A percentile compares a stretch with the other conserved stretches of the same genome.
Evolutionary conservation across 2,888 invertebrate species (phyloP).

Genomic region (Bedellia somnulentella): DNA sequence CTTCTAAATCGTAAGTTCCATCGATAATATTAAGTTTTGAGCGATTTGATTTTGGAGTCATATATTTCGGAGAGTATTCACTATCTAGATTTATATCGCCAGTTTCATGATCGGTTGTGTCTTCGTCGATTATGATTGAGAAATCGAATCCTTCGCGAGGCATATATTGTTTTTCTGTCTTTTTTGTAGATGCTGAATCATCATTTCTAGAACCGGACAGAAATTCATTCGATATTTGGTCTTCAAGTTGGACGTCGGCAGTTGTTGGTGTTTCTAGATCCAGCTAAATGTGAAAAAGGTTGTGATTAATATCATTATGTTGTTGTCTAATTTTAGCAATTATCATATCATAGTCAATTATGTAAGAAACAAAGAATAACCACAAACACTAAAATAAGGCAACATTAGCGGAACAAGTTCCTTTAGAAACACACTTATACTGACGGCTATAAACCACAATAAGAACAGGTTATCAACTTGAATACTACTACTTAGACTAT

Average conservation of each 20-base stretch:
- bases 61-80: conserved; percentile 7
- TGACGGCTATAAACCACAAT: too few relatives aligned
- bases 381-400: too few relatives aligned
- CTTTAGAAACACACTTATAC: too few relatives aligned
- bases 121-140: conserved; percentile 37
- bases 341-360: too few relatives aligned
- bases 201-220: conserved; percentile 33
- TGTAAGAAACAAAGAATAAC: too few relatives aligned
- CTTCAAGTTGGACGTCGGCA: conserved; percentile 40
- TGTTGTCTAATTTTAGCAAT: too few relatives aligned
- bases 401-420: too few relatives aligned
- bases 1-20: conserved; percentile 42
- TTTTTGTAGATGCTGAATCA: conserved; percentile 22
- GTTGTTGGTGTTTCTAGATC: conserved; percentile 55
- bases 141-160: conserved; percentile 42
- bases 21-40: conserved; percentile 49
- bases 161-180: conserved; percentile 29
- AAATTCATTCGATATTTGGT: conserved; percentile 27
- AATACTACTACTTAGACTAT: too few relatives aligned
- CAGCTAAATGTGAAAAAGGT: conserved; percentile 27
- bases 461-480: too few relatives aligned
- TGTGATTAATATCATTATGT: too few relatives aligned
- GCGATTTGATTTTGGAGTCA: conserved; percentile 25
- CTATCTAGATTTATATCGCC: neutral
- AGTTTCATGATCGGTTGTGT: conserved; percentile 9